Conservation (phyloP, 2,113 vertebrate genomes). For the Paradisaea rubra region DNA sequence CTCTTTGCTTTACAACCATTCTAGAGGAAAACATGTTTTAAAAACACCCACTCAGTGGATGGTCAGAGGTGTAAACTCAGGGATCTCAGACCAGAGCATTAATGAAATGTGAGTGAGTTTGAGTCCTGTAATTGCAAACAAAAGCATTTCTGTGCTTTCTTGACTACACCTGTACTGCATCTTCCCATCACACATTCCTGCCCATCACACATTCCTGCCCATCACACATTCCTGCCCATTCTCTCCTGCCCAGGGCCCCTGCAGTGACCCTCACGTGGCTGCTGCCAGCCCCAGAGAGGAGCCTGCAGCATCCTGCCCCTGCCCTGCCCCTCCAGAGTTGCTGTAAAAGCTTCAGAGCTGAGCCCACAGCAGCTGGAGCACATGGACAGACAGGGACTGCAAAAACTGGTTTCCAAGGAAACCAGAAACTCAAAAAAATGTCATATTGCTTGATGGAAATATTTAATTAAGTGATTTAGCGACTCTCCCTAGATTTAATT, state of each 20-base stretch:
- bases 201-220: neutral
- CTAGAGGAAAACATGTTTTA: neutral
- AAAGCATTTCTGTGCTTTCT: neutral
- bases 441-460: neutral
- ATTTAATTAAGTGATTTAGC: neutral
- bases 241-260: neutral
- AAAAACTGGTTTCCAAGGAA: neutral
- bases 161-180: neutral
- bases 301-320: neutral
- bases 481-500: neutral
- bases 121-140: neutral
- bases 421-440: neutral
- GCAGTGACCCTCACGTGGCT: neutral
- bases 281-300: neutral
- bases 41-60: neutral
- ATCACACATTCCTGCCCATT: neutral
- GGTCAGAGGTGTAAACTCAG: neutral
- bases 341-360: neutral
- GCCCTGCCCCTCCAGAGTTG: neutral
- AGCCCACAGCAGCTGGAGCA: neutral
- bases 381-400: neutral
- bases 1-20: neutral
- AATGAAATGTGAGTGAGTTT: neutral
- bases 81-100: neutral
- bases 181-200: neutral